These are phyloP conservation scores for Bombus turneri DNA, from an alignment of 1,140 invertebrate species.

Conservation along the genomic window DNA sequence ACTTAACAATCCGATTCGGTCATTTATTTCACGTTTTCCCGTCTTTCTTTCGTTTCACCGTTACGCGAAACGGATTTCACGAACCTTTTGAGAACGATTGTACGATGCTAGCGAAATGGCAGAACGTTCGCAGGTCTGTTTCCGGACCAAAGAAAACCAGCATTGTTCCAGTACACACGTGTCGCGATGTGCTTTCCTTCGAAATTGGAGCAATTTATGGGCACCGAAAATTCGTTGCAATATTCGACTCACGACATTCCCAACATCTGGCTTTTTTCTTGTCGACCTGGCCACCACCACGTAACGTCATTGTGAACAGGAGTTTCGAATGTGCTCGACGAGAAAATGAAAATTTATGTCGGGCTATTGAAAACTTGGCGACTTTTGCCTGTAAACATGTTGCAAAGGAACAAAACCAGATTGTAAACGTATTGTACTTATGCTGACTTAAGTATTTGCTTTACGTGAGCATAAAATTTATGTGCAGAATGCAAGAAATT, in stretches of 20 bases:
- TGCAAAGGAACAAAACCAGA: not conserved
- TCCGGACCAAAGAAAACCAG: conserved; percentile 63
- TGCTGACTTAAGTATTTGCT: not conserved
- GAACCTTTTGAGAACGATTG: not conserved
- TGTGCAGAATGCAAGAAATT: too few species aligned
- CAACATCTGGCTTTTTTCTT: conserved; percentile 60
- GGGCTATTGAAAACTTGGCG: conserved; percentile 18
- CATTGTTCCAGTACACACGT: conserved; percentile 70
- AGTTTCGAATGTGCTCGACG: conserved; percentile 24
- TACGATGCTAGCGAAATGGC: not conserved
- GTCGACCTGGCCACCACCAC: not conserved
- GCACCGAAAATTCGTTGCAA: conserved; percentile 68
- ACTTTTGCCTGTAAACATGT: not conserved
- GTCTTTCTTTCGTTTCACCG: conserved; percentile 5
- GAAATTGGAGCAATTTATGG: conserved; percentile 81
- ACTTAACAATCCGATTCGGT: not conserved
- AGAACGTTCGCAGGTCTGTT: conserved; percentile 5
- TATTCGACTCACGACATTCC: conserved; percentile 67
- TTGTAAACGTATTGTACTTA: too few species aligned
- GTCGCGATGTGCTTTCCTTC: conserved; percentile 72
- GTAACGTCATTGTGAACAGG: not conserved
- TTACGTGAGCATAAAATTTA: not conserved
- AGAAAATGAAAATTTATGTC: conserved; percentile 68
- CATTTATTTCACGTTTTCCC: not conserved
- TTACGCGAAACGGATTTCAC: conserved; percentile 29